Percentiles rank a stretch among this genome's conserved stretches.
Conservation (phyloP, 2,888 invertebrate genomes). For the Rhagonycha lutea region DNA sequence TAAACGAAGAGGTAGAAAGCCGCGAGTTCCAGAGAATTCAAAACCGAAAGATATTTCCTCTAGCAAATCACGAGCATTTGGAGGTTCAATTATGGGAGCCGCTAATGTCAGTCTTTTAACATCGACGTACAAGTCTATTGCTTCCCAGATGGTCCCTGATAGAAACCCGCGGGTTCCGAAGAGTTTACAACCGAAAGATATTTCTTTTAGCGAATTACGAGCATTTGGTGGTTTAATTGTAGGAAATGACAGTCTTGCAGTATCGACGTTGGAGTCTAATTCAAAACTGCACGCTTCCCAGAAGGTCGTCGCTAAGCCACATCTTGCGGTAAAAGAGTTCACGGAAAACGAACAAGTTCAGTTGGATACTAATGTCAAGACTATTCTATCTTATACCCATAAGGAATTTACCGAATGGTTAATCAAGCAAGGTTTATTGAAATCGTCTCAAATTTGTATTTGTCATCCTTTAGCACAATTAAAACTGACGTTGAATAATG, state of each 20-base stretch:
- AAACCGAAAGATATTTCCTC: not conserved
- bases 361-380: slow-evolving; percentile 80
- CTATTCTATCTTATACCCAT: slow-evolving; percentile 77
- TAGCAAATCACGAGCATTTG: not conserved
- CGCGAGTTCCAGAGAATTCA: not conserved
- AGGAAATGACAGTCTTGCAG: slow-evolving; percentile 66
- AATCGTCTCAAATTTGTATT: slow-evolving; percentile 77
- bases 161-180: slow-evolving; percentile 6
- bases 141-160: not conserved
- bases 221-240: slow-evolving; percentile 40
- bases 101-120: slow-evolving; percentile 64
- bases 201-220: not conserved
- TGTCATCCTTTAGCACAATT: slow-evolving; percentile 70
- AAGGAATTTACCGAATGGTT: slow-evolving; percentile 85
- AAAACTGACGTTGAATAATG: slow-evolving; percentile 85
- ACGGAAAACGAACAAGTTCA: slow-evolving; percentile 62
- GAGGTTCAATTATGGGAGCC: not conserved
- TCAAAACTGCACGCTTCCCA: slow-evolving; percentile 85
- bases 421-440: slow-evolving; percentile 80
- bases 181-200: not conserved
- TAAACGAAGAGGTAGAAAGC: slow-evolving; percentile 16
- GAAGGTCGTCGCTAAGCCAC: slow-evolving; percentile 81
- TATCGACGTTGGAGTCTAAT: slow-evolving; percentile 76
- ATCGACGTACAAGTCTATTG: no score
- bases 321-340: slow-evolving; percentile 71